phyloP scores from a whole-genome alignment of 2,888 invertebrate species.

The Drosophila suboccidentalis region DNA sequence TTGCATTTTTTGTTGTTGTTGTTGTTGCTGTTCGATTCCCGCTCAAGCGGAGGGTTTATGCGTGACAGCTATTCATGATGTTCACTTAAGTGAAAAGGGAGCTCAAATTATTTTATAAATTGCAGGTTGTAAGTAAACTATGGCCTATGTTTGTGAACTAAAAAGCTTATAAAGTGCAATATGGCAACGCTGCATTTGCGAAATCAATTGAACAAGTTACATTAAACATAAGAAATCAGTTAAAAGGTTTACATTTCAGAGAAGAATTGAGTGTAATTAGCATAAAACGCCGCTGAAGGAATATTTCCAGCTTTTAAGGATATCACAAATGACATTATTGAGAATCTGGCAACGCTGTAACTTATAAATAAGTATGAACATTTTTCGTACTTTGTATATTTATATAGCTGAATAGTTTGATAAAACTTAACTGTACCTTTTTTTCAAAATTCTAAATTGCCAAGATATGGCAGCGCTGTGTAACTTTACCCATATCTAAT shows the following conservation, averaged over 20 bases:
- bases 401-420: background rate
- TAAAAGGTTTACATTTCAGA: background rate
- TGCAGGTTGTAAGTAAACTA: background rate
- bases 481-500: background rate
- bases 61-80: conserved; percentile 31
- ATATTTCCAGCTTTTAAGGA: too few relatives aligned
- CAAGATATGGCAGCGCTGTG: background rate
- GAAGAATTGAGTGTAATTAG: background rate
- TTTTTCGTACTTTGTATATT: background rate
- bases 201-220: background rate
- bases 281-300: too few relatives aligned
- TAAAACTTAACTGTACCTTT: background rate
- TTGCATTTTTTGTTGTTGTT: conserved; percentile 32
- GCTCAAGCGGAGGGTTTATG: conserved; percentile 35
- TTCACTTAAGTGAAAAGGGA: background rate
- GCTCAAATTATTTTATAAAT: too few relatives aligned
- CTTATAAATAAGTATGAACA: background rate
- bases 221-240: background rate
- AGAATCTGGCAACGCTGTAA: background rate
- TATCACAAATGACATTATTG: background rate
- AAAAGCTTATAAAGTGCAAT: background rate
- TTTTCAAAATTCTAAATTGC: background rate
- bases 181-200: background rate
- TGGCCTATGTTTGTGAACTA: background rate
- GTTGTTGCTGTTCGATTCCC: background rate